Percentiles rank a stretch among this genome's conserved stretches.
Conservation (phyloP, 2,888 invertebrate genomes). For the Aporophyla lueneburgensis region DNA sequence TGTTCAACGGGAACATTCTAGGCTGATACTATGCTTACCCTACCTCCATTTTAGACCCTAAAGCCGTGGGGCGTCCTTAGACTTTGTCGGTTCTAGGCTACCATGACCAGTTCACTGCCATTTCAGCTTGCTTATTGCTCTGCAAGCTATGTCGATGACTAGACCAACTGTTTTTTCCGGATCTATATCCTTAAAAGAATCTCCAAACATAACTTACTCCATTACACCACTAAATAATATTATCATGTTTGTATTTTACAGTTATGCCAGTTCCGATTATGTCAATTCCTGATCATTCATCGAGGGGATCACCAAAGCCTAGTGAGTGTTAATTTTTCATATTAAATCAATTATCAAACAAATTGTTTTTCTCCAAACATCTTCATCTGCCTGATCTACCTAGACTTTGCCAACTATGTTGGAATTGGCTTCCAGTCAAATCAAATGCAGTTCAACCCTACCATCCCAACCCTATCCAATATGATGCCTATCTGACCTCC, state of each 20-base stretch:
- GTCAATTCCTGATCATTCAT: constrained; percentile 34
- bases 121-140: background rate
- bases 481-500: no score
- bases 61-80: no score
- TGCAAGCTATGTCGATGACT: background rate
- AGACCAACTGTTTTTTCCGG: background rate
- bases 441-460: no score
- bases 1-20: no score
- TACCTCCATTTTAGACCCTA: no score
- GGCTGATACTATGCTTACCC: no score
- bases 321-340: constrained; percentile 28
- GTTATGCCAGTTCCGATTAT: constrained; percentile 29
- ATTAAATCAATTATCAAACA: background rate
- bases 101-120: background rate
- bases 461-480: no score
- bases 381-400: no score
- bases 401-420: no score
- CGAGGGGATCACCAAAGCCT: constrained; percentile 10
- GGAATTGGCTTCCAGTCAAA: no score
- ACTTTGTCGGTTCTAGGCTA: no score
- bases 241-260: background rate
- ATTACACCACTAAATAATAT: background rate
- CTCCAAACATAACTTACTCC: background rate
- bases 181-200: background rate
- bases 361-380: background rate